A percentile compares a stretch with the other conserved stretches of the same genome.
These are phyloP conservation scores for Dyspetes luteomarginatus DNA, from an alignment of 2,888 invertebrate genomes.

Conservation along the genomic window DNA sequence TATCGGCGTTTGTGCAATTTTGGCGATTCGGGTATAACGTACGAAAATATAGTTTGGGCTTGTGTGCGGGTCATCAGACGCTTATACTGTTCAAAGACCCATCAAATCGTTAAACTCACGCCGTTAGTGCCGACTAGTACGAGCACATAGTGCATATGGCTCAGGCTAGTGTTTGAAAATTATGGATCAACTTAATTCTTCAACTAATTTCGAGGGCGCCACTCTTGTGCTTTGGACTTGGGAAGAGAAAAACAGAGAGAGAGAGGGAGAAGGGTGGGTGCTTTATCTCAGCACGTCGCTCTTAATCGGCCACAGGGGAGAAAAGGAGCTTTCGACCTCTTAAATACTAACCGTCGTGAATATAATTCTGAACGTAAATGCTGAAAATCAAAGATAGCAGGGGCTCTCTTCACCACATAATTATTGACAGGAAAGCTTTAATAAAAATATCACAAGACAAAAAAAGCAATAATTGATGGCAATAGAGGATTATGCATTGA, in stretches of 20 bases:
- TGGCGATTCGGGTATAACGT: too few species aligned
- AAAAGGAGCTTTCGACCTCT: constrained; percentile 46
- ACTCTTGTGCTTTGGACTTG: too few species aligned
- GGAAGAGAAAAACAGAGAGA: constrained; percentile 8
- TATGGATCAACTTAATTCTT: constrained; percentile 73
- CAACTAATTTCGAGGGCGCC: constrained; percentile 70
- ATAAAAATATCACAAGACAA: too few species aligned
- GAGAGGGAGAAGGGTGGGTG: constrained; percentile 33
- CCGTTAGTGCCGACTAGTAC: constrained; percentile 10
- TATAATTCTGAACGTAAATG: constrained; percentile 1
- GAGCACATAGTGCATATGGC: constrained; percentile 18
- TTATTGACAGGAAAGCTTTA: too few species aligned
- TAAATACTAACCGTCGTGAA: neutral
- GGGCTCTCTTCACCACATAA: too few species aligned
- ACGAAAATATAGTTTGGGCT: too few species aligned
- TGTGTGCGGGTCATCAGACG: constrained; percentile 70
- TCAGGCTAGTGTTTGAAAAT: constrained; percentile 60
- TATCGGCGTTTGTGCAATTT: too few species aligned
- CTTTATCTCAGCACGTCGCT: constrained; percentile 51
- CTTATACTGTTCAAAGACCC: constrained; percentile 71
- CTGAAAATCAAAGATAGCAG: constrained; percentile 33
- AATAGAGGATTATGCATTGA: too few species aligned
- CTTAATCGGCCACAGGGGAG: constrained; percentile 53
- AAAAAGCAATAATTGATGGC: too few species aligned
- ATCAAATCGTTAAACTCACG: constrained; percentile 66